A percentile compares a stretch with the other conserved stretches of the same genome.
Conservation (phyloP, 2,797 vertebrate species). For the Paramormyrops hopkinsi region DNA sequence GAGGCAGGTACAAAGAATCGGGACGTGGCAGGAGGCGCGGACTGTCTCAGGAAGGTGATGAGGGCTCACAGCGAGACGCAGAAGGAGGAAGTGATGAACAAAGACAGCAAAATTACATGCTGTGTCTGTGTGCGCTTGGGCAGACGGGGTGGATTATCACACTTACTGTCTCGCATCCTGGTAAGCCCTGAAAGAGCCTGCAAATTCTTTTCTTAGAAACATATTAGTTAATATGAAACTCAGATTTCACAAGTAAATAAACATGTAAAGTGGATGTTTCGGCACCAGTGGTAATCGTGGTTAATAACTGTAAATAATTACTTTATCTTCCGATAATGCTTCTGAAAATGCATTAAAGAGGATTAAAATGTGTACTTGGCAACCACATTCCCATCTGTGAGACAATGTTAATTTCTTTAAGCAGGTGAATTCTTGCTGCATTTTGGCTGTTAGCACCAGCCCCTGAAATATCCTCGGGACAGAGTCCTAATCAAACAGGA, state of each 20-base stretch:
- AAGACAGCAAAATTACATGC: slow-evolving; percentile 2
- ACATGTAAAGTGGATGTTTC: neutral
- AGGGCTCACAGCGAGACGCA: neutral
- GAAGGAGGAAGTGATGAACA: neutral
- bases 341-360: neutral
- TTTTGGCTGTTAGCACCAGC: neutral
- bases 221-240: neutral
- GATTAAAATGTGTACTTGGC: neutral
- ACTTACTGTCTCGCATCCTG: neutral
- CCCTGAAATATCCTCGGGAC: neutral
- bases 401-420: neutral
- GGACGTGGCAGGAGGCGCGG: neutral
- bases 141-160: neutral
- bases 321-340: neutral
- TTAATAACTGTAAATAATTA: neutral
- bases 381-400: neutral
- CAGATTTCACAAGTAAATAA: neutral
- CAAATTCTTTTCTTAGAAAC: slow-evolving; percentile 7
- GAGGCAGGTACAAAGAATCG: neutral
- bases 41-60: neutral
- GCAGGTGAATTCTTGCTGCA: neutral
- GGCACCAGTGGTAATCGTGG: neutral
- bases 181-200: neutral
- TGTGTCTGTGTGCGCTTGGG: neutral
- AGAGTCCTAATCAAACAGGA: neutral